Percentiles rank a stretch among this genome's conserved stretches.
These are phyloP conservation scores for Podarcis muralis DNA, from an alignment of 2,113 vertebrate species.

Conservation along the genomic window DNA sequence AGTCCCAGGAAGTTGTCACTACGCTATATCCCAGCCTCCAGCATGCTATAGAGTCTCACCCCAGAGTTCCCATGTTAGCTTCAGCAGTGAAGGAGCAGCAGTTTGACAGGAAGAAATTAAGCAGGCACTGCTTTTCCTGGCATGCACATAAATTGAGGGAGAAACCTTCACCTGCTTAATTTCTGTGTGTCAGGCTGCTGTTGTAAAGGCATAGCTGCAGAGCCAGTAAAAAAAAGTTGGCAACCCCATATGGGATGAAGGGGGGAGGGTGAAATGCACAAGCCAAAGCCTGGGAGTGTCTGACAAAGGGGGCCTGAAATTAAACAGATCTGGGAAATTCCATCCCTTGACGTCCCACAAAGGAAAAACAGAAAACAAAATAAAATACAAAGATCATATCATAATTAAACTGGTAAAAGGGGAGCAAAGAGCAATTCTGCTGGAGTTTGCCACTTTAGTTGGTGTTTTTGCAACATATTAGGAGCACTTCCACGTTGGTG, in stretches of 20 bases:
- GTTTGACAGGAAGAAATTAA: background rate
- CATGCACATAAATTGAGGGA: background rate
- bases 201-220: background rate
- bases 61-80: background rate
- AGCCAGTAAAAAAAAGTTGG: constrained; percentile 9
- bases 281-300: background rate
- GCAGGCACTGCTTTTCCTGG: background rate
- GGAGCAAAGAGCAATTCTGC: background rate
- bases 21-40: background rate
- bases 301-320: constrained; percentile 13
- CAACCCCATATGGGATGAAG: background rate
- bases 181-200: background rate
- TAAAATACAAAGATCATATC: background rate
- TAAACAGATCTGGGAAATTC: constrained; percentile 10
- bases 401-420: background rate
- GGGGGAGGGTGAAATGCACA: background rate
- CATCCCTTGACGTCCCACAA: background rate
- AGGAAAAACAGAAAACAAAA: background rate
- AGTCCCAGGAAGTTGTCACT: background rate
- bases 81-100: background rate
- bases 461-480: background rate
- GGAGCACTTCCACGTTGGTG: background rate
- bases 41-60: background rate
- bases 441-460: background rate
- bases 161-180: background rate